These are phyloP conservation scores for Lamprologus ornatipinnis DNA, from an alignment of 2,113 vertebrate species.

Conservation along the genomic window DNA sequence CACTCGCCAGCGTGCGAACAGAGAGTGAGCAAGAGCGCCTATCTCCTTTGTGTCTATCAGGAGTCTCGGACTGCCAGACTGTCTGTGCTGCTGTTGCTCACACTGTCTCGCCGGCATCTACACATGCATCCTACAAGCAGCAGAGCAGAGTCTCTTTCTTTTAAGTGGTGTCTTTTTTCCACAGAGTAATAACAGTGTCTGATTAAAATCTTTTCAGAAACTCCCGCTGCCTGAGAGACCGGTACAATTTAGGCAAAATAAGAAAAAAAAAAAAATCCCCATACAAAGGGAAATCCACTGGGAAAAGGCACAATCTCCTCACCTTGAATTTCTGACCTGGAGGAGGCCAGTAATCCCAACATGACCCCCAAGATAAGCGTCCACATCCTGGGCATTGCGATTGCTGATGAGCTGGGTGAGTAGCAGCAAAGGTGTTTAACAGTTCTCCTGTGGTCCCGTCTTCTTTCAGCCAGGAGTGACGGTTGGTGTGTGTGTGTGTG, in stretches of 20 bases:
- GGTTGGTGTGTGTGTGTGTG: neutral
- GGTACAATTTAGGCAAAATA: neutral
- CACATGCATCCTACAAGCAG: conserved; percentile 31
- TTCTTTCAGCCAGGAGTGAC: conserved; percentile 54
- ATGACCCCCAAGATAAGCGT: conserved; percentile 60
- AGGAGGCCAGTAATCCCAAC: conserved; percentile 67
- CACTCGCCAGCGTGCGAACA: neutral
- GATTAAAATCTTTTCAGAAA: neutral
- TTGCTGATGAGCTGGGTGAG: conserved; percentile 17
- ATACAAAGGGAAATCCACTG: conserved; percentile 33
- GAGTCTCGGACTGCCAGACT: conserved; percentile 64
- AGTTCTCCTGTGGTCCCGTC: conserved; percentile 42
- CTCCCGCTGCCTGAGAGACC: neutral
- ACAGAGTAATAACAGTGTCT: neutral
- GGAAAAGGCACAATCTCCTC: conserved; percentile 28
- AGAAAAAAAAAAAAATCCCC: neutral
- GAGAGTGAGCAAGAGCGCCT: conserved; percentile 10
- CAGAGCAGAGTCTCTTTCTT: neutral
- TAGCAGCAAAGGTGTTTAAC: conserved; percentile 32
- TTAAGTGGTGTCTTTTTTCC: neutral
- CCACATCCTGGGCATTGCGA: conserved; percentile 65
- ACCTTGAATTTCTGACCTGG: conserved; percentile 56
- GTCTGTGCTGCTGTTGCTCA: conserved; percentile 49
- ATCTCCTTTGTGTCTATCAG: conserved; percentile 73
- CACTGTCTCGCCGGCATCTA: conserved; percentile 43